Conservation (phyloP, 2,888 invertebrate genomes). For the Linnaemya vulpina region DNA sequence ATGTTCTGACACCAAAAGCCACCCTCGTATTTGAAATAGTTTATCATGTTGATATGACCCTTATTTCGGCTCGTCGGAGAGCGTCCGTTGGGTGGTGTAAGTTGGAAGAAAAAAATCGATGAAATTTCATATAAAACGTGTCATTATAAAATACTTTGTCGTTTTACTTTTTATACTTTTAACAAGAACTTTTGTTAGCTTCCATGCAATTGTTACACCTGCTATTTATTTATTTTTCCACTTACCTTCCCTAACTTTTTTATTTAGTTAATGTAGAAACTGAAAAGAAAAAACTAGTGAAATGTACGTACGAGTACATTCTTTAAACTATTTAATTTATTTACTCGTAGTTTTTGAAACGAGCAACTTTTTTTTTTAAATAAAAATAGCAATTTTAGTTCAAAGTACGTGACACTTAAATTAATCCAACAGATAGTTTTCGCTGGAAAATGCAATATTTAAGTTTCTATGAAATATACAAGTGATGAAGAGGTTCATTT, state of each 20-base stretch:
- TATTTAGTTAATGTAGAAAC: conserved; percentile 33
- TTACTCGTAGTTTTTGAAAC: background rate
- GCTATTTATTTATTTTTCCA: conserved; percentile 17
- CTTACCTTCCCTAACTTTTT: conserved; percentile 38
- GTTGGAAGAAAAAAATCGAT: conserved; percentile 43
- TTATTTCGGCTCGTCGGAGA: background rate
- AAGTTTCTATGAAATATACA: no score
- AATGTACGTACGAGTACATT: background rate
- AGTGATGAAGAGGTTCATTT: no score
- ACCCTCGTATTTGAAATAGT: background rate
- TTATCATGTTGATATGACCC: background rate
- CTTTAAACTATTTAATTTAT: background rate
- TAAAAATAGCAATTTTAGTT: background rate
- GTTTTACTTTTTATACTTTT: background rate
- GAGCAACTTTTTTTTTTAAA: conserved; percentile 11
- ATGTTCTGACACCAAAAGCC: background rate
- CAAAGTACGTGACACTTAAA: conserved; percentile 5
- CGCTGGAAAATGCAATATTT: background rate
- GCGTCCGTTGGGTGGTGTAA: conserved; percentile 19
- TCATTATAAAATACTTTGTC: conserved; percentile 40
- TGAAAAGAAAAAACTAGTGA: conserved; percentile 2
- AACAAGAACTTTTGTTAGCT: background rate
- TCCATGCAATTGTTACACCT: conserved; percentile 45
- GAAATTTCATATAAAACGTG: conserved; percentile 51
- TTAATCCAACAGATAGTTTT: background rate